These are phyloP conservation scores for Drosophila pachea DNA, from an alignment of 1,140 invertebrate species.

Conservation along the genomic window DNA sequence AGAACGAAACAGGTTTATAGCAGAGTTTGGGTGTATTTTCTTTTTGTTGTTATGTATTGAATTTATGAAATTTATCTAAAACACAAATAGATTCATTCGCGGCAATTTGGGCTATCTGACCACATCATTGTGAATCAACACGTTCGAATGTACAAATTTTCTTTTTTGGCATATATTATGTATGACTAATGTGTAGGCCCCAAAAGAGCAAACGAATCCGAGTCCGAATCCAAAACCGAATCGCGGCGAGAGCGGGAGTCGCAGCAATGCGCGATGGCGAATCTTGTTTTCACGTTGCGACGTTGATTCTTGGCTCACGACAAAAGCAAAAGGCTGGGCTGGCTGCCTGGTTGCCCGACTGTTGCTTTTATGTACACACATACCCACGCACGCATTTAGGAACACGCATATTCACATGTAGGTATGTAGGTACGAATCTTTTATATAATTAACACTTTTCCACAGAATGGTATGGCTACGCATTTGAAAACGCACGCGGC, in stretches of 20 bases:
- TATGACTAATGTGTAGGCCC: slow-evolving; percentile 58
- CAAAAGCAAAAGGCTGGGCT: slow-evolving; percentile 31
- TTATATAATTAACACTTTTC: slow-evolving; percentile 75
- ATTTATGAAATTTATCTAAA: too few species aligned
- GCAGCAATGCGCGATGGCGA: slow-evolving; percentile 39
- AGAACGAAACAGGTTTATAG: slow-evolving; percentile 14
- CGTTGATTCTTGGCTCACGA: slow-evolving; percentile 58
- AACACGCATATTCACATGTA: slow-evolving; percentile 1
- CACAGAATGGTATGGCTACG: slow-evolving; percentile 13
- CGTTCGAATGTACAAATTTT: too few species aligned
- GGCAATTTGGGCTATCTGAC: too few species aligned
- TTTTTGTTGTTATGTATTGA: neutral
- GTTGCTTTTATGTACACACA: slow-evolving; percentile 39
- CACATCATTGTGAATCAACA: too few species aligned
- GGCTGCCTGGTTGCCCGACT: slow-evolving; percentile 2
- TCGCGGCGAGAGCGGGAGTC: neutral
- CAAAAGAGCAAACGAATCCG: slow-evolving; percentile 26
- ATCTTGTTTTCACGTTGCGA: slow-evolving; percentile 51
- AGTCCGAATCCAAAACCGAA: neutral
- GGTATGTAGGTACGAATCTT: slow-evolving; percentile 28
- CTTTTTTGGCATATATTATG: slow-evolving; percentile 12
- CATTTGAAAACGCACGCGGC: slow-evolving; percentile 34
- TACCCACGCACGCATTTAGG: slow-evolving; percentile 2
- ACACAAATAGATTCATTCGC: too few species aligned
- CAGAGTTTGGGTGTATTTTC: neutral